These are phyloP conservation scores for Onchidella celtica DNA, from an alignment of 2,888 invertebrate genomes.

Conservation along the genomic window DNA sequence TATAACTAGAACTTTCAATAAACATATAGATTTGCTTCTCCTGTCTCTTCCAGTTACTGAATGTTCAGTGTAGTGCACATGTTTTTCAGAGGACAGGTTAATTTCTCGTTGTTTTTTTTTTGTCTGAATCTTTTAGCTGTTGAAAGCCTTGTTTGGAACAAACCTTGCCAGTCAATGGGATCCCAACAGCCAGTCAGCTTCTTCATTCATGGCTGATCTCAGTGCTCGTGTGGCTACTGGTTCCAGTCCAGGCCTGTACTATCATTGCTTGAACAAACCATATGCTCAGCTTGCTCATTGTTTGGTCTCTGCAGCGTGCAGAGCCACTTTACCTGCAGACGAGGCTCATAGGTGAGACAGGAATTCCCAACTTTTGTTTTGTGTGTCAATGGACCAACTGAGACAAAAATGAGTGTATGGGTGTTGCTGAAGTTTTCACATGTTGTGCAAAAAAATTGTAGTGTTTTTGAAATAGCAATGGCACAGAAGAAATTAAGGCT, in stretches of 20 bases:
- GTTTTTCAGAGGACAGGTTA: no score
- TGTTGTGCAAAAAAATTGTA: no score
- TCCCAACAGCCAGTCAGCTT: slow-evolving; percentile 59
- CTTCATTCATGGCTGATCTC: slow-evolving; percentile 68
- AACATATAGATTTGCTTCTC: no score
- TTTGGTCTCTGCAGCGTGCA: slow-evolving; percentile 75
- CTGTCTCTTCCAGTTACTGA: no score
- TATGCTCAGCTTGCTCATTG: slow-evolving; percentile 80
- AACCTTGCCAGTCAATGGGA: slow-evolving; percentile 83
- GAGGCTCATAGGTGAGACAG: slow-evolving; percentile 67
- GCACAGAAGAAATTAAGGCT: no score
- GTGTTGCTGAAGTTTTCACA: no score
- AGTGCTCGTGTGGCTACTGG: slow-evolving; percentile 67
- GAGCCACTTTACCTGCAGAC: slow-evolving; percentile 69
- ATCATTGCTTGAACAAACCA: slow-evolving; percentile 79
- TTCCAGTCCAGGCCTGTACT: slow-evolving; percentile 78
- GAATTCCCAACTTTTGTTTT: not conserved
- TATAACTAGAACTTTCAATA: no score
- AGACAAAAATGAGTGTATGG: no score
- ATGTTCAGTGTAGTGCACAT: no score
- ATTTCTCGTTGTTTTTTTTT: not conserved
- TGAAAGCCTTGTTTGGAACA: slow-evolving; percentile 88
- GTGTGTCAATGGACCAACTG: not conserved
- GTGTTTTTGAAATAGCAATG: not conserved
- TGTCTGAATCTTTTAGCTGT: slow-evolving; percentile 76